Evolutionary conservation across 1,140 invertebrate genomes (phyloP).

Genomic region (Augochlora pura): DNA sequence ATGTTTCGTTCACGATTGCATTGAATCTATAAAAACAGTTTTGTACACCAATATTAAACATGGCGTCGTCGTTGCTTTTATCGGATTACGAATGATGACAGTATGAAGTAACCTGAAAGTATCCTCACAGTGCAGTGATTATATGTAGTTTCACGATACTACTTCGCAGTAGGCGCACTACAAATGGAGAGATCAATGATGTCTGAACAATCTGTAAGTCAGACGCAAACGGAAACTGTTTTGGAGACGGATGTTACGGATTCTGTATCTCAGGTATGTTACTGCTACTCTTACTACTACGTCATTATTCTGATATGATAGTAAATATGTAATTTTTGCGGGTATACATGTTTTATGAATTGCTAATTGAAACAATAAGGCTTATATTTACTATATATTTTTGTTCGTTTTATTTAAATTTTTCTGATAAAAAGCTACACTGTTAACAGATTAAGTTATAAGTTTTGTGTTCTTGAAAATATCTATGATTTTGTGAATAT

Average conservation of each 20-base stretch:
- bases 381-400: not conserved
- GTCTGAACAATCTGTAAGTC: slow-evolving; percentile 64
- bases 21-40: slow-evolving; percentile 7
- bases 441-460: not conserved
- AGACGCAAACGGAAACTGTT: slow-evolving; percentile 70
- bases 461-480: not conserved
- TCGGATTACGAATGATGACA: slow-evolving; percentile 29
- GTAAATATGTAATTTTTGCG: not conserved
- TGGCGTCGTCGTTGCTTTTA: slow-evolving; percentile 45
- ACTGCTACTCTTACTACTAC: not conserved
- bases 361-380: not conserved
- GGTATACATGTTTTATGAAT: not conserved
- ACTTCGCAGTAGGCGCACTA: slow-evolving; percentile 7
- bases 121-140: slow-evolving; percentile 2
- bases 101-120: slow-evolving; percentile 31
- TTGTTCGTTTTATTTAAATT: not conserved
- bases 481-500: not conserved
- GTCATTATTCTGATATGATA: slow-evolving; percentile 20
- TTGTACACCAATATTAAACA: slow-evolving; percentile 24
- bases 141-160: slow-evolving; percentile 2
- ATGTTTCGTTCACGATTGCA: not conserved
- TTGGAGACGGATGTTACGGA: slow-evolving; percentile 65
- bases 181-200: slow-evolving; percentile 62
- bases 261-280: slow-evolving; percentile 64
- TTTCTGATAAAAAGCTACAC: not conserved